Conservation (phyloP, 2,888 invertebrate species). For the Tipula vernalis region DNA sequence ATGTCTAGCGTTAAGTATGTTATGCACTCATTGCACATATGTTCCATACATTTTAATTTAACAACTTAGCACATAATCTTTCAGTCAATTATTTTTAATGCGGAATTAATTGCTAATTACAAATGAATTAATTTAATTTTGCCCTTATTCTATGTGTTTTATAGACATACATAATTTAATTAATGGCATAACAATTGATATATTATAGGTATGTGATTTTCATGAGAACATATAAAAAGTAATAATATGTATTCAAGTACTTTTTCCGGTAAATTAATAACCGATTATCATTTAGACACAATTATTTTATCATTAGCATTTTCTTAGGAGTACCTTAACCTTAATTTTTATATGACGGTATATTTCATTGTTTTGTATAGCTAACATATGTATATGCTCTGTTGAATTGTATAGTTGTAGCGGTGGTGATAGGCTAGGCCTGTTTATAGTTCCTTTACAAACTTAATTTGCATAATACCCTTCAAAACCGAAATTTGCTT, state of each 20-base stretch:
- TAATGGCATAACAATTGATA: neutral
- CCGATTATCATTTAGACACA: neutral
- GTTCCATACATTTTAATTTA: neutral
- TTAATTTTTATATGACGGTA: neutral
- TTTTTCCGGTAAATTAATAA: neutral
- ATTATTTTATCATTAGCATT: neutral
- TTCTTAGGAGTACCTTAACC: neutral
- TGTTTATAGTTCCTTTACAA: no score
- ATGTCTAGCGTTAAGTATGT: neutral
- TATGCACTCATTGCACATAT: neutral
- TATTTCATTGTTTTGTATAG: neutral
- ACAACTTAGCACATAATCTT: neutral
- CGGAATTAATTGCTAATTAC: neutral
- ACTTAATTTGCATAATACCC: no score
- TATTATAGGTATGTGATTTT: neutral
- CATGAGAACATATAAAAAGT: neutral
- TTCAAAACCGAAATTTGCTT: neutral
- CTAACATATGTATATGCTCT: neutral
- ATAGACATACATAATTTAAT: neutral
- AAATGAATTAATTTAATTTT: neutral
- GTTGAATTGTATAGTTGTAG: neutral
- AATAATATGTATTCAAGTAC: neutral
- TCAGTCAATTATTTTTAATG: neutral
- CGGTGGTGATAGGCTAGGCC: neutral
- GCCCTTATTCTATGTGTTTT: neutral